Base-by-base conservation (phyloP, 2,113 vertebrate genomes). In the Atherinomorus stipes region DNA sequence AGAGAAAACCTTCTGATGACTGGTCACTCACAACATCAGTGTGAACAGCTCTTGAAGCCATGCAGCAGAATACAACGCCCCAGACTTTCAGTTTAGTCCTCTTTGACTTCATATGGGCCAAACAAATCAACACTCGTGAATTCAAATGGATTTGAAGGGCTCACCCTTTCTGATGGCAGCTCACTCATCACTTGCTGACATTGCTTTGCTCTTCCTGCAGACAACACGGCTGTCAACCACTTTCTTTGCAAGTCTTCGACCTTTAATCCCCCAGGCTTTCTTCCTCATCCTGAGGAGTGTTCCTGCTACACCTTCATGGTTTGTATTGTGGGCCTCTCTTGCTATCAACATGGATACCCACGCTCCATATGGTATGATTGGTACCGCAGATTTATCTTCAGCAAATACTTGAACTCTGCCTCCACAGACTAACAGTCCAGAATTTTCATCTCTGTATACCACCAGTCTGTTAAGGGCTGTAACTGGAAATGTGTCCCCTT, bases 31-130 rank as follows among this genome's bases (percentile, higher is more conserved):
- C 49, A 22, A 11, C 49, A 21, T 50, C 68, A 18, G 42, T 34
- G 18, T 78, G 66, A 0, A 85, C 34, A 16, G 59, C 80, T 70
- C 77, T 69, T 0, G 62, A 68, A 1, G 42, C 65, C 75, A 85
- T 81, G 25, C 78, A 81, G 45, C 45, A 49, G 13, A 8, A 49
- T 28, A 28, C 15, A 5, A 54, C 16, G 7, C 53, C 26, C 53
- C 53, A 56, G 7, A 31, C 13, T 6, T 56, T 31, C 1, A 19
- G 15, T 31, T 34, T 18, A 5, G 28, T 11, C 11, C 53, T 56
- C 23, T 56, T 56, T 85, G 1, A 78, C 58, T 10, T 52, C 3
- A 5, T 66, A 74, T 2, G 79, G 76, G 4, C 34, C 34, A 37
- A 37, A 37, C 34, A 37, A 37, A 37, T 37, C 34, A 37, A 37